These are phyloP conservation scores for Venturia canescens DNA, from an alignment of 1,140 invertebrate genomes.

Conservation along the genomic window DNA sequence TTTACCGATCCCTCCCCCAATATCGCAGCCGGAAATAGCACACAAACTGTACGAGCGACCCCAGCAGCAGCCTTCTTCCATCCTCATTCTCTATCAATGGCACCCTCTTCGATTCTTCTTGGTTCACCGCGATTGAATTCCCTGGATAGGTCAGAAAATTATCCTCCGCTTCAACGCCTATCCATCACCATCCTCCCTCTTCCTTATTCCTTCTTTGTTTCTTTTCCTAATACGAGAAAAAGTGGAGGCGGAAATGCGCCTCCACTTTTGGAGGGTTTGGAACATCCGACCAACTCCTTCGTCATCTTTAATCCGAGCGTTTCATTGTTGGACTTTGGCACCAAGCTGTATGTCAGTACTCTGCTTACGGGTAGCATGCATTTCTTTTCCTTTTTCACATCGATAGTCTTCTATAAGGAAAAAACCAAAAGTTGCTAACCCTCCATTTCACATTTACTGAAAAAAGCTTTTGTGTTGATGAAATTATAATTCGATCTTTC, in stretches of 20 bases:
- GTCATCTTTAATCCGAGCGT: no score
- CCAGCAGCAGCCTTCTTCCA: not conserved
- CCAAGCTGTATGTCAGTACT: no score
- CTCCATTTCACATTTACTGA: no score
- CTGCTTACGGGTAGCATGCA: no score
- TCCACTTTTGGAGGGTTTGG: no score
- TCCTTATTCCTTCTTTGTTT: not conserved
- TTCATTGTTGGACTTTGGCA: no score
- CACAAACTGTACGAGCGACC: not conserved
- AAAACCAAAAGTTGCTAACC: no score
- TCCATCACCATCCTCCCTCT: not conserved
- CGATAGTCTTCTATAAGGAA: no score
- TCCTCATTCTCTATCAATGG: constrained; percentile 11
- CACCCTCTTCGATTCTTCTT: not conserved
- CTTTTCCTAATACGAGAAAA: not conserved
- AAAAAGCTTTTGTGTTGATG: no score
- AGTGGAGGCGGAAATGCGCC: no score
- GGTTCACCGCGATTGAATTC: constrained; percentile 5
- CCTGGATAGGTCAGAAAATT: constrained; percentile 25
- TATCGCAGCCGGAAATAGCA: not conserved
- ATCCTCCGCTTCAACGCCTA: not conserved
- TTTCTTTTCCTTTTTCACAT: no score
- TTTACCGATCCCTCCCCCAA: not conserved
- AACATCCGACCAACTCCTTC: no score
- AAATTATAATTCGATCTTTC: not conserved